phyloP scores from a whole-genome alignment of 1,140 invertebrate genomes.

The Lepidurus couesii region DNA sequence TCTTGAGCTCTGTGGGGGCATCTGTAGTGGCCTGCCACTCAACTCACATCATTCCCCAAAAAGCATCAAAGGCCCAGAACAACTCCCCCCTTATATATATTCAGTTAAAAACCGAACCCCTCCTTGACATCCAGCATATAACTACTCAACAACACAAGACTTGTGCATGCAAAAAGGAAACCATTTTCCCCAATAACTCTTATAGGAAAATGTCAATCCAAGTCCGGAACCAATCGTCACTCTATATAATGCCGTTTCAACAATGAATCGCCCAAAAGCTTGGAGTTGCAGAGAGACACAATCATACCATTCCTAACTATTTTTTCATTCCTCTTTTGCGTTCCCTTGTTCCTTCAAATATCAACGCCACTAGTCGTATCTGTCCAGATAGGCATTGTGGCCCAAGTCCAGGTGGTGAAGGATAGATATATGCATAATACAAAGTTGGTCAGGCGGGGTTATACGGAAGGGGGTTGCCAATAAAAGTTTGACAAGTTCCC shows the following conservation, averaged over 20 bases:
- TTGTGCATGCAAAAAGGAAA: background rate
- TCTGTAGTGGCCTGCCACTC: conserved; percentile 17
- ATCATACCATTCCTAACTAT: conserved; percentile 4
- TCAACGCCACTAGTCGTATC: background rate
- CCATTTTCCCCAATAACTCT: conserved; percentile 22
- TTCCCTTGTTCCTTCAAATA: background rate
- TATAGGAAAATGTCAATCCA: conserved; percentile 22
- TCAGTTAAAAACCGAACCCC: conserved; percentile 18
- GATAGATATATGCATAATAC: background rate
- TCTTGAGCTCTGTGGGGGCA: conserved; percentile 20
- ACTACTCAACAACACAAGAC: conserved; percentile 6
- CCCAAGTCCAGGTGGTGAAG: conserved; percentile 1
- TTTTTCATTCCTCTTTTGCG: background rate
- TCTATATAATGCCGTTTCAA: conserved; percentile 11
- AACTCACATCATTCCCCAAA: conserved; percentile 7
- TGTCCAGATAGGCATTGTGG: conserved; percentile 1
- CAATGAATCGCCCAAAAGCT: background rate
- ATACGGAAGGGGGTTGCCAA: background rate
- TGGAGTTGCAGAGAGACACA: conserved; percentile 13
- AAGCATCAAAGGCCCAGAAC: background rate
- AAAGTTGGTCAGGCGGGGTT: conserved; percentile 6
- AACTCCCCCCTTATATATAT: background rate
- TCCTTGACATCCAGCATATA: conserved; percentile 20
- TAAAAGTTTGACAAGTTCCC: background rate
- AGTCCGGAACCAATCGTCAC: conserved; percentile 17